Conservation (phyloP, 2,888 invertebrate species). For the Agrochola circellaris region DNA sequence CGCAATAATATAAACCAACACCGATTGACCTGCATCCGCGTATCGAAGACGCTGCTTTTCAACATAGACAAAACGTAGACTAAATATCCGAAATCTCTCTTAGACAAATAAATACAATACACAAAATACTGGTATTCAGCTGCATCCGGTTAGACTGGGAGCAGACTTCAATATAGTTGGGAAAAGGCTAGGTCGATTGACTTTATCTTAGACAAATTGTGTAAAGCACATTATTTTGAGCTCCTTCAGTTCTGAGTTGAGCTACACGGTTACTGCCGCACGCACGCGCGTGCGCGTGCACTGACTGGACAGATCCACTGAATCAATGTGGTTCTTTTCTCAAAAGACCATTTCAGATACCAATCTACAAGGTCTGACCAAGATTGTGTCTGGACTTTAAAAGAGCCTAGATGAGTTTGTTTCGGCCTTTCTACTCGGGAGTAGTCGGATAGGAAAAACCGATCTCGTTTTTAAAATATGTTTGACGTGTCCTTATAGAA, state of each 20-base stretch:
- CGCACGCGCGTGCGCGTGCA: too few relatives aligned
- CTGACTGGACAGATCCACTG: too few relatives aligned
- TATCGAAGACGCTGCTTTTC: neutral
- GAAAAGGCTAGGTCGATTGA: neutral
- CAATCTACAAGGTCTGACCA: too few relatives aligned
- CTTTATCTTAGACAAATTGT: neutral
- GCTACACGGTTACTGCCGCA: too few relatives aligned
- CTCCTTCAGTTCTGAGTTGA: too few relatives aligned
- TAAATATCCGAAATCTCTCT: conserved; percentile 4
- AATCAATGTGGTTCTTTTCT: too few relatives aligned
- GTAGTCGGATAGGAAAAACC: too few relatives aligned
- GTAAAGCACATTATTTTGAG: neutral
- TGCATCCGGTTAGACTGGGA: neutral
- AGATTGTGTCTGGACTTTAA: too few relatives aligned
- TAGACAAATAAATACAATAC: neutral
- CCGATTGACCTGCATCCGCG: neutral
- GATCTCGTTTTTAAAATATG: too few relatives aligned
- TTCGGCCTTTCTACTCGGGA: too few relatives aligned
- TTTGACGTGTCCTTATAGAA: neutral
- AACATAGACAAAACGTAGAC: conserved; percentile 3
- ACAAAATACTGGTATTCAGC: neutral
- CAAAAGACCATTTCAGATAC: too few relatives aligned
- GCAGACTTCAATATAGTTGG: neutral
- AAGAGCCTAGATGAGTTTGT: too few relatives aligned
- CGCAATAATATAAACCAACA: neutral